Percentiles rank a stretch among this genome's conserved stretches.
These are phyloP conservation scores for Hydrozoanthus gracilis DNA, from an alignment of 92 coral and sea anemone species.

Conservation along the genomic window DNA sequence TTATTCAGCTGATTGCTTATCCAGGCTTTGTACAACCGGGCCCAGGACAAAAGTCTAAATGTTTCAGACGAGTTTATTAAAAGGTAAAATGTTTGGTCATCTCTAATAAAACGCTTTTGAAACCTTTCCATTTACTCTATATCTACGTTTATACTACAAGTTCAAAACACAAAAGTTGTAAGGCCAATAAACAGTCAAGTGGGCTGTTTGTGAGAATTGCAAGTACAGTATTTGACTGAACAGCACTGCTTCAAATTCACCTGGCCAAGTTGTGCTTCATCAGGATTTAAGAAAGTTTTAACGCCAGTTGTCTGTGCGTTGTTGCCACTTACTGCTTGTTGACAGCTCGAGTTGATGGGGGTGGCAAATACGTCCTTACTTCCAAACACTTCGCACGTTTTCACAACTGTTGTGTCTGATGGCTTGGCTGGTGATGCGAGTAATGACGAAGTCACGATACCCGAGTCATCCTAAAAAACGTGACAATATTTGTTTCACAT, in stretches of 20 bases:
- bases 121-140: no score
- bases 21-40: no score
- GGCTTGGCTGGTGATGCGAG: conserved; percentile 68
- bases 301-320: conserved; percentile 69
- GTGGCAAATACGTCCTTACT: conserved; percentile 81
- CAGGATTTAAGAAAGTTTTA: conserved; percentile 71
- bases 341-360: conserved; percentile 74
- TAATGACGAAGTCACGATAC: conserved; percentile 65
- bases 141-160: not conserved
- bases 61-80: not conserved
- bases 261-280: conserved; percentile 59
- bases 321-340: conserved; percentile 72
- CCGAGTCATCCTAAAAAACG: conserved; percentile 85
- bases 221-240: conserved; percentile 39
- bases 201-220: conserved; percentile 18
- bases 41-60: not conserved
- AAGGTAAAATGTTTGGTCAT: not conserved
- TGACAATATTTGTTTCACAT: not conserved
- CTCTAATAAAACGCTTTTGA: no score
- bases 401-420: conserved; percentile 74
- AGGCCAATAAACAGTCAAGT: conserved; percentile 24
- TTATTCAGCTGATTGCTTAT: no score
- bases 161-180: not conserved
- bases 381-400: conserved; percentile 93
- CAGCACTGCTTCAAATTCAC: conserved; percentile 61